Conservation (phyloP, 2,113 vertebrate genomes). For the Anhinga rufa region DNA sequence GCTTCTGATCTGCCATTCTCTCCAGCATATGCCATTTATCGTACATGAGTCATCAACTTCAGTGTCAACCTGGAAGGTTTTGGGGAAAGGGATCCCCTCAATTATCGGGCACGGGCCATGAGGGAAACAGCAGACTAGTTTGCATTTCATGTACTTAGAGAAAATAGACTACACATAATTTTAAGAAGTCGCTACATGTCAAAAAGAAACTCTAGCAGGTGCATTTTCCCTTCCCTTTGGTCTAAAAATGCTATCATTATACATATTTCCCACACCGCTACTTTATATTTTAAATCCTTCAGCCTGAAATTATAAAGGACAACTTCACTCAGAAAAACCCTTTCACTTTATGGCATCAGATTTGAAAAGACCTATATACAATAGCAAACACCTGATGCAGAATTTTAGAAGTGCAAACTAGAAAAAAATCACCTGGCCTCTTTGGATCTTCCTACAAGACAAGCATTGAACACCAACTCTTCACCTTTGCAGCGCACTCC, state of each 20-base stretch:
- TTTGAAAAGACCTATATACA: not conserved
- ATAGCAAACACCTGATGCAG: not conserved
- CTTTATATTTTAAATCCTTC: not conserved
- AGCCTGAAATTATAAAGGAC: not conserved
- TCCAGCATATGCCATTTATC: not conserved
- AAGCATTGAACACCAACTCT: not conserved
- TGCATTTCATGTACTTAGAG: not conserved
- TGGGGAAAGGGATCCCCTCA: not conserved
- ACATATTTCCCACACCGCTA: not conserved
- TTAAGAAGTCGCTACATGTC: not conserved
- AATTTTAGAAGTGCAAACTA: not conserved
- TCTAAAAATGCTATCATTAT: not conserved
- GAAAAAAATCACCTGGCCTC: not conserved
- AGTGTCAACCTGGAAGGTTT: not conserved
- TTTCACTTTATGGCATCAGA: not conserved
- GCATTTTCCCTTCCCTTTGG: not conserved
- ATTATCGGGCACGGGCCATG: not conserved
- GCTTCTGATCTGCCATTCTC: slow-evolving; percentile 4
- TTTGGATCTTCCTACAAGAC: not conserved
- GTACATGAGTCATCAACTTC: not conserved
- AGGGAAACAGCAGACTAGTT: not conserved
- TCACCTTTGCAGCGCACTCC: not conserved
- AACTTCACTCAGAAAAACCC: not conserved
- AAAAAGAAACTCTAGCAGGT: not conserved
- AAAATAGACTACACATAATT: not conserved